Base-by-base conservation (phyloP, 2,888 invertebrate species). In the Ochropacha duplaris region DNA sequence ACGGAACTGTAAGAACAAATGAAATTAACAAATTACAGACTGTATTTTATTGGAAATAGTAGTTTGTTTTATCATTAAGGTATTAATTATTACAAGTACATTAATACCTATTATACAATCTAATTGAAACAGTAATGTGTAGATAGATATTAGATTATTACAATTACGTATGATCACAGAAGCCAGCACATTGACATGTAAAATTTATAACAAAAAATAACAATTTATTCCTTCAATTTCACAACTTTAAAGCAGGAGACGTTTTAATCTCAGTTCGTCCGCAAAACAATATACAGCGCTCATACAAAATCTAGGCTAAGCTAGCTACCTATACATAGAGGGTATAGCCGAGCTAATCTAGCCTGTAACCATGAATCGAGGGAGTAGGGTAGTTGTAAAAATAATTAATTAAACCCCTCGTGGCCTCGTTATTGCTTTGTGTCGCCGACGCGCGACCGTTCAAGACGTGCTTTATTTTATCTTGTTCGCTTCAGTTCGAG, bases 341-440 rank as follows among this genome's bases (percentile, higher is more conserved):
- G 16, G 8, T 44, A 36, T n/a, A 44, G 44, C 19, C 1, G 44
- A 44, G 44, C 44, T 44, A 44, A 44, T 44, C 44, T 44, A 44
- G 44, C 44, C 3, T 44, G 44, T 44, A 44, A 44, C 19, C 19
- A 44, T 51, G 55, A 16, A 31, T 28, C 16, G 49, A 44, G 4
- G 54, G 9, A 54, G 56, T 16, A 49, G 51, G 49, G 61, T 55
- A 50, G 55, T 51, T 54, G 58, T 57, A 60, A 65, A 66, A 66
- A 65, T 66, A 64, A 65, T 65, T 61, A 65, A 63, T 61, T 58
- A 65, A 57, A 44, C 44, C 44, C 19, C 57, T 54, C 54, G 54
- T 31, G 39, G 36, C 52, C 56, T 57, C 50, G 52, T 54, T 28
- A 49, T 28, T 56, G 24, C 54, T 56, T 51, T 57, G 56, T 39